Base-by-base conservation (phyloP, 2,797 vertebrate species). In the Percopsis omiscomaycus region DNA sequence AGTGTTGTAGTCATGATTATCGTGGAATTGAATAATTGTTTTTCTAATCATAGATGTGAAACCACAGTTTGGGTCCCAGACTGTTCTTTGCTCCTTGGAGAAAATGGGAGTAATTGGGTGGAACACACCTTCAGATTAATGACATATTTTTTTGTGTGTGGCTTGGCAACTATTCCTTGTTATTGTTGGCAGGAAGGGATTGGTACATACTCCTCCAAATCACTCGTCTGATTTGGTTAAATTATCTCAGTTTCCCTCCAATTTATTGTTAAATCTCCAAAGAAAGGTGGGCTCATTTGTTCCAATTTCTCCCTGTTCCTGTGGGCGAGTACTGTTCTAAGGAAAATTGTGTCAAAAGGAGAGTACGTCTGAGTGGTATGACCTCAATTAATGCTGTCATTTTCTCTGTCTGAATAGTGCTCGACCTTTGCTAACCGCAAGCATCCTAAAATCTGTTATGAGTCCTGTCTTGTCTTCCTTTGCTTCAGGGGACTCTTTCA, bases 101-200 rank as follows among this genome's bases (percentile, higher is more conserved):
- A 75, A 85, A 87, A 84, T 16, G 59, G 52, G 68, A 86, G 75
- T 86, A 87, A 90, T 88, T 87, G 83, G 85, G 80, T 84, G 80
- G 45, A 77, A 80, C 59, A 37, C 62, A 55, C 68, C 75, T 71
- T 74, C 74, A 84, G 85, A 91, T 89, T 89, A 88, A 89, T 88
- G 81, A 74, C 79, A 80, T 48, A 66, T 68, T 78, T 76, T 80
- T 83, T 60, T 51, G 29, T 59, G 47, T 80, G 61, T 61, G 75
- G 77, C 75, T 78, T 88, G 85, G 80, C 84, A 84, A 76, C 69
- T 61, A 73, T 64, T 83, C 63, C 73, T 88, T 83, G 71, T 85
- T 84, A 83, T 87, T 80, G 68, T 66, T 86, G 82, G 80, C 84
- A 86, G 76, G 54, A 54, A 62, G 71, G 66, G 16, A 64, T 68